Base-by-base conservation (phyloP, 2,888 invertebrate genomes). In the Sclerodermus sp. region DNA sequence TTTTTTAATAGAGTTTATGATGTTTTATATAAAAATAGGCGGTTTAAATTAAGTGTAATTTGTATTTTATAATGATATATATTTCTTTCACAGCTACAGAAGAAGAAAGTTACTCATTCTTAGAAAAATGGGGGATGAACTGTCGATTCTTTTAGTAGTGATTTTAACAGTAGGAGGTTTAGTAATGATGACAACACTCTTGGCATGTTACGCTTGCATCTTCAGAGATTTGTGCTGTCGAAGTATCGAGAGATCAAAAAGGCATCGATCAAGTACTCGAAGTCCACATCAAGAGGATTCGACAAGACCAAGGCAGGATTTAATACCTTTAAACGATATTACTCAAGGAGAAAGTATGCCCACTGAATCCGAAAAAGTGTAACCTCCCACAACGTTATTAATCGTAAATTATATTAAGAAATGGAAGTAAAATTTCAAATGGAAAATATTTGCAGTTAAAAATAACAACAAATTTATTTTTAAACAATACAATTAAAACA, bases 191-290 rank as follows among this genome's bases (percentile, higher is more conserved):
- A 80, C 84, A 41, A 83, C 84, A 0, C 71, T 87, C n/a, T 79
- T 87, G 1, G 80, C 84, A 71, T 87, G 87, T 70, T 87, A 87
- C 72, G 84, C 84, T 5, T 87, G 85, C 66, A 86, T 87, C 13
- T 82, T 87, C 52, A 81, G 84, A 45, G 81, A 85, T 58, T 78
- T 87, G 3, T 87, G 85, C 67, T 87, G 87, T 55, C 83, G 71
- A 36, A 51, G 54, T 0, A 65, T 57, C 14, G 82, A 43, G 37
- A 67, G 58, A 79, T 80, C 17, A 69, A 82, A n/a, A 74, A 81
- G 59, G 80, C 82, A 66, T 70, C 81, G 55, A 49, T 46, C 60
- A 72, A 80, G 59, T 30, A 54, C 63, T 60, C 77, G 53, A 75
- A 80, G 12, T 66, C 74, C 64, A 76, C 68, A 45, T 8, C 42